phyloP scores from a whole-genome alignment of 2,797 vertebrate genomes.

The Allobates femoralis region DNA sequence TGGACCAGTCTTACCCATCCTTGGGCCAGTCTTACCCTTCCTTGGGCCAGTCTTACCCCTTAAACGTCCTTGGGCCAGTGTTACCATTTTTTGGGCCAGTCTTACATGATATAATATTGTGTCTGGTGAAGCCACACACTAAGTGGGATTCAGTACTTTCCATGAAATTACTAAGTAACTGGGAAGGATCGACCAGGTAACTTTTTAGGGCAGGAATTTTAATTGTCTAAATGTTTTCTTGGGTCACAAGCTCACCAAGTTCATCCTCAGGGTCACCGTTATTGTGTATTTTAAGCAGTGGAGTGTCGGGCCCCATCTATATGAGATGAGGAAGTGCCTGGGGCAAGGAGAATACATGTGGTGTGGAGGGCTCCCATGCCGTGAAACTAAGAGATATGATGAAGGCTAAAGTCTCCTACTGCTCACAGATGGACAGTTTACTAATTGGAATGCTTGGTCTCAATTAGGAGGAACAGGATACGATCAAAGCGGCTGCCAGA shows the following conservation, averaged over 20 bases:
- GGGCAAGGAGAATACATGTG: not conserved
- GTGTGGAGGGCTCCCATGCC: not conserved
- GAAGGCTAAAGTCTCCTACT: not conserved
- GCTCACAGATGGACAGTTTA: slow-evolving; percentile 27
- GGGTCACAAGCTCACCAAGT: slow-evolving; percentile 21
- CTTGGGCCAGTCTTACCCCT: too few species aligned
- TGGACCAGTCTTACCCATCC: too few species aligned
- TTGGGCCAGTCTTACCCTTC: too few species aligned
- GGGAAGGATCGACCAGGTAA: not conserved
- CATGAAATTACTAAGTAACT: not conserved
- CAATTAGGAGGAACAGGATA: slow-evolving; percentile 16
- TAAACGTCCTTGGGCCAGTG: too few species aligned
- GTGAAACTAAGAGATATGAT: not conserved
- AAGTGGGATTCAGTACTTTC: not conserved
- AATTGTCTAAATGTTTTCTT: slow-evolving; percentile 39
- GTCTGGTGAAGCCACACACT: not conserved
- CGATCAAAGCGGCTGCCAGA: slow-evolving; percentile 30
- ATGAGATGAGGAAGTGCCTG: slow-evolving; percentile 19
- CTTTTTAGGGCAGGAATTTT: slow-evolving; percentile 27
- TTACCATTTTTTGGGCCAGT: too few species aligned
- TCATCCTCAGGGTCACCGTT: slow-evolving; percentile 3
- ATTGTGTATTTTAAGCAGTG: slow-evolving; percentile 25
- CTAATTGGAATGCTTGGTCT: slow-evolving; percentile 49
- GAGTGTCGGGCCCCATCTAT: not conserved
- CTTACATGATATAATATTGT: too few species aligned